These are phyloP conservation scores for Tolypeutes matacus DNA, from an alignment of 2,797 vertebrate genomes.

Conservation along the genomic window DNA sequence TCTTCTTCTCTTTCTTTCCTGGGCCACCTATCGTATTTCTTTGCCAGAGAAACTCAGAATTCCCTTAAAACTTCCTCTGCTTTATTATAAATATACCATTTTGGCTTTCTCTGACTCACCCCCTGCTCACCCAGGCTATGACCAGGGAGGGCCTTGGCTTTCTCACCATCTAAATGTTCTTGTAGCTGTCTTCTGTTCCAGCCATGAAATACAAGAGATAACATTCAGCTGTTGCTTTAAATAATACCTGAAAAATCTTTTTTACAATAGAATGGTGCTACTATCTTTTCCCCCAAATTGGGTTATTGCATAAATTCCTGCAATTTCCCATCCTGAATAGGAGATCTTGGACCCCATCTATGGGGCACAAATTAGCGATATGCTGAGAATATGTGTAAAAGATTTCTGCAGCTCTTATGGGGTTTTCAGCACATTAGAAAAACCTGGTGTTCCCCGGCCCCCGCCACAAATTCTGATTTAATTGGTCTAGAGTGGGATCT, in stretches of 20 bases:
- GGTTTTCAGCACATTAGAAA: neutral
- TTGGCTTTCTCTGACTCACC: neutral
- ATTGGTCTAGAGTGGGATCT: neutral
- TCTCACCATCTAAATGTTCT: slow-evolving; percentile 3
- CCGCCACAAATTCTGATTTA: neutral
- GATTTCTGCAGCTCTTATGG: neutral
- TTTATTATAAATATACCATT: neutral
- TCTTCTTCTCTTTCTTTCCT: neutral
- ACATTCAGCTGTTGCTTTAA: neutral
- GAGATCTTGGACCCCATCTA: neutral
- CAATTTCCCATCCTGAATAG: neutral
- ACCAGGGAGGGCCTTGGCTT: neutral
- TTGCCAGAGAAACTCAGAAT: neutral
- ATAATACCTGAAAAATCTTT: neutral
- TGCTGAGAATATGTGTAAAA: neutral
- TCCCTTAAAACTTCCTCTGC: neutral
- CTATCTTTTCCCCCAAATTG: neutral
- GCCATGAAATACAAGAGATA: neutral
- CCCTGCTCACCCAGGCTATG: neutral
- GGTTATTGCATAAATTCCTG: neutral
- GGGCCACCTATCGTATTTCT: neutral
- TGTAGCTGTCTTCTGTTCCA: neutral
- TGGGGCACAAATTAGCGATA: neutral
- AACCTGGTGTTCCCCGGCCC: neutral
- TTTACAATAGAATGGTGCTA: neutral